A percentile compares a stretch with the other conserved stretches of the same genome.
These are phyloP conservation scores for Lamproptera curius DNA, from an alignment of 2,888 invertebrate genomes.

Conservation along the genomic window DNA sequence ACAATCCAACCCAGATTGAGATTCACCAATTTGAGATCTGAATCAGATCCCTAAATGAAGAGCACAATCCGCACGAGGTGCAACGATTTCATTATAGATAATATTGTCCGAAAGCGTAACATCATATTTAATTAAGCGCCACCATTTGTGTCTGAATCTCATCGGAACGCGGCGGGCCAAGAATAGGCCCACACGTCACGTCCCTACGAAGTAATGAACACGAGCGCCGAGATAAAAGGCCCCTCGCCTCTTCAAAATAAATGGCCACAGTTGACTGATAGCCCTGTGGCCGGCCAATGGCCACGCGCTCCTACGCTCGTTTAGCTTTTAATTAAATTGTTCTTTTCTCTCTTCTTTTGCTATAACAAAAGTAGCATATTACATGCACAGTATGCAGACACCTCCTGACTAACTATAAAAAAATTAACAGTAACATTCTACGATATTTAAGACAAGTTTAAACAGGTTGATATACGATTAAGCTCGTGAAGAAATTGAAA, in stretches of 20 bases:
- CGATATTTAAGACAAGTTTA: too few relatives aligned
- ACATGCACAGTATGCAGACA: too few relatives aligned
- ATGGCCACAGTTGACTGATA: background rate
- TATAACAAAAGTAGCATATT: too few relatives aligned
- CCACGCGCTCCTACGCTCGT: background rate
- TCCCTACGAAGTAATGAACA: background rate
- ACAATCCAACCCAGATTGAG: too few relatives aligned
- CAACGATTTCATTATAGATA: background rate
- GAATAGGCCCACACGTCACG: slow-evolving; percentile 7
- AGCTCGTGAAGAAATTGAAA: too few relatives aligned
- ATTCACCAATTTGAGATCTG: background rate
- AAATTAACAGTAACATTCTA: too few relatives aligned
- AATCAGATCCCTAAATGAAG: background rate
- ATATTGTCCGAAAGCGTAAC: background rate
- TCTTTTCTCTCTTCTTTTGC: too few relatives aligned
- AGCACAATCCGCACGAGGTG: background rate
- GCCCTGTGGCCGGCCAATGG: background rate
- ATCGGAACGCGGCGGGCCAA: background rate
- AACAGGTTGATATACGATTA: too few relatives aligned
- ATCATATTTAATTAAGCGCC: background rate
- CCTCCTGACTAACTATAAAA: too few relatives aligned
- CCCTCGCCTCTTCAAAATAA: background rate
- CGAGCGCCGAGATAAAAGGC: slow-evolving; percentile 1
- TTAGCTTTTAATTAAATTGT: too few relatives aligned
- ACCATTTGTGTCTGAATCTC: slow-evolving; percentile 4